phyloP scores from a whole-genome alignment of 2,888 invertebrate species.

The Yponomeuta malinellus region DNA sequence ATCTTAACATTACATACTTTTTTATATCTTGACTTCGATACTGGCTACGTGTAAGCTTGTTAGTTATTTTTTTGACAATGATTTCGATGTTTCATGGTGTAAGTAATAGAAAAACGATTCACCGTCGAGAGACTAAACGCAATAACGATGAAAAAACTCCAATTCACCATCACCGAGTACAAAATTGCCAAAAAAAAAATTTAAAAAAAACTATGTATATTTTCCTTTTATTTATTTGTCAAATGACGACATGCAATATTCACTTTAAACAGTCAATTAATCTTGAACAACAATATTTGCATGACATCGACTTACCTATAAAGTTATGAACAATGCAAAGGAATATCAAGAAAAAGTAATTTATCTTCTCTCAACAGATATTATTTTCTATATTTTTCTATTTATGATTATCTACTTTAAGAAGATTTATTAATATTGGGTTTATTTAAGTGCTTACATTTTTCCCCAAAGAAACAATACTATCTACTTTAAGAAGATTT shows the following conservation, averaged over 20 bases:
- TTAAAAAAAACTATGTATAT: slow-evolving; percentile 32
- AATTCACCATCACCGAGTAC: slow-evolving; percentile 67
- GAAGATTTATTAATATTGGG: slow-evolving; percentile 14
- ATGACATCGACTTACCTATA: background rate
- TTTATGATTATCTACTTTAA: slow-evolving; percentile 12
- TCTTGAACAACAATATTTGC: background rate
- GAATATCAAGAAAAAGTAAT: slow-evolving; percentile 4
- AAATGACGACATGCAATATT: background rate
- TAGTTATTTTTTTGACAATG: background rate
- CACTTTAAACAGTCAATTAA: background rate
- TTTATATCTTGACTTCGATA: background rate
- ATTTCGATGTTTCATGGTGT: background rate
- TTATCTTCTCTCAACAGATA: slow-evolving; percentile 15
- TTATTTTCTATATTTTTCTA: slow-evolving; percentile 14
- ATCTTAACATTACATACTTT: background rate
- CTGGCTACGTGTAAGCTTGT: background rate
- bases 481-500: slow-evolving; percentile 15
- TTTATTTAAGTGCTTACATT: slow-evolving; percentile 14
- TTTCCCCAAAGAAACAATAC: slow-evolving; percentile 15
- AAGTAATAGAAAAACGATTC: background rate
- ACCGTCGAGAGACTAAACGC: slow-evolving; percentile 9
- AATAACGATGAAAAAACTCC: slow-evolving; percentile 2
- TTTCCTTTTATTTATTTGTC: slow-evolving; percentile 19
- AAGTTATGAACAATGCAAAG: slow-evolving; percentile 10
- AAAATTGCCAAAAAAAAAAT: slow-evolving; percentile 71